Evolutionary conservation across 2,113 vertebrate genomes (phyloP).

Genomic region (sheep (Ovis aries)): DNA sequence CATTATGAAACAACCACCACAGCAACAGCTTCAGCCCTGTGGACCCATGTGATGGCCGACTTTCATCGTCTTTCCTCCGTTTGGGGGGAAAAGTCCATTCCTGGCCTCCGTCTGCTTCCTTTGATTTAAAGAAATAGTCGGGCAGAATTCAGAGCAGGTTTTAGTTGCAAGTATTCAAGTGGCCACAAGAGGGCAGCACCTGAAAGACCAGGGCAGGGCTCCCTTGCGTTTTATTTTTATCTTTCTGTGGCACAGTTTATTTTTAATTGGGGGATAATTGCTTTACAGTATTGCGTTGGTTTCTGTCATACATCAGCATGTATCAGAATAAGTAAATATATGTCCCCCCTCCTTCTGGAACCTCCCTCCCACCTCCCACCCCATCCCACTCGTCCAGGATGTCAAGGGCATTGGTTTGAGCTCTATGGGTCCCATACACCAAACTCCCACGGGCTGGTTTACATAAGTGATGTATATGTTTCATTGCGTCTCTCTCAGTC

Average conservation of each 20-base stretch:
- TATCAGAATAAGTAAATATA: neutral
- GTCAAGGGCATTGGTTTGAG: neutral
- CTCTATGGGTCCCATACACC: neutral
- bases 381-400: neutral
- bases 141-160: neutral
- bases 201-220: neutral
- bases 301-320: neutral
- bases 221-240: neutral
- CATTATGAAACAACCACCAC: neutral
- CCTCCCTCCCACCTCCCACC: neutral
- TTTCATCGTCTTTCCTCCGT: neutral
- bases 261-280: neutral
- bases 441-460: neutral
- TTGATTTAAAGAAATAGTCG: neutral
- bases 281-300: neutral
- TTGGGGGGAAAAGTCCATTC: neutral
- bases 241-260: neutral
- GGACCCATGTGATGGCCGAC: neutral
- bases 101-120: neutral
- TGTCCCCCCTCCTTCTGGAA: neutral
- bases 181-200: slow-evolving; percentile 58
- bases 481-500: neutral
- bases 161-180: neutral
- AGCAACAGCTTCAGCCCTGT: neutral
- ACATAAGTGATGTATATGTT: fast-evolving